Evolutionary conservation across 2,113 vertebrate species (phyloP).

Genomic region (Mormyrus lacerda): DNA sequence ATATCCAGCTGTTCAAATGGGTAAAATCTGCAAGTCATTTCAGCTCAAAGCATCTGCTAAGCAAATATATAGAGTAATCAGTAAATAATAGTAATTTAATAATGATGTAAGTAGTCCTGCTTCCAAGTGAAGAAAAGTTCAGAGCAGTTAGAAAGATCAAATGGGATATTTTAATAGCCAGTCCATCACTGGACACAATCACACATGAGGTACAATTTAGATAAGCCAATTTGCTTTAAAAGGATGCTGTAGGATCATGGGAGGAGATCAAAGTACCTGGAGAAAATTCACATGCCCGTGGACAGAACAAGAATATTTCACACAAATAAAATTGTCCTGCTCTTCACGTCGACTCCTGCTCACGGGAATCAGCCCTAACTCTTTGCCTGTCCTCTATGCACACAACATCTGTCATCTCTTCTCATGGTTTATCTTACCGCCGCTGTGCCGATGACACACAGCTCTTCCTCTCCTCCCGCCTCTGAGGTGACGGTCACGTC

Average conservation of each 20-base stretch:
- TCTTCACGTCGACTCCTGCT: background rate
- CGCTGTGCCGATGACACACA: background rate
- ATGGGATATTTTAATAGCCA: background rate
- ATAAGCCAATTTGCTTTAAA: background rate
- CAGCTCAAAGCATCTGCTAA: background rate
- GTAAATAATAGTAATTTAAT: background rate
- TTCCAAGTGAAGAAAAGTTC: background rate
- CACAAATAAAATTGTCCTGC: background rate
- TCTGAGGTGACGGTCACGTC: background rate
- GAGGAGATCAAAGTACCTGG: background rate
- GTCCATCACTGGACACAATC: background rate
- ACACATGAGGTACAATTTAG: background rate
- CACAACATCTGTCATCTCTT: background rate
- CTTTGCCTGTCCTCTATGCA: background rate
- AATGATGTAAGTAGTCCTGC: background rate
- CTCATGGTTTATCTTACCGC: background rate
- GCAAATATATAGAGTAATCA: background rate
- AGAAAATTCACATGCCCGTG: background rate
- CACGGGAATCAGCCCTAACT: background rate
- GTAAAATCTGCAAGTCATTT: background rate
- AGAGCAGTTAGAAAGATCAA: background rate
- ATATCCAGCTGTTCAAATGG: background rate
- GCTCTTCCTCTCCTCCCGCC: background rate
- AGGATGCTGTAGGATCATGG: background rate
- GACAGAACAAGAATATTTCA: background rate